These are phyloP conservation scores for Erebia palarica DNA, from an alignment of 2,888 invertebrate genomes.

Conservation along the genomic window DNA sequence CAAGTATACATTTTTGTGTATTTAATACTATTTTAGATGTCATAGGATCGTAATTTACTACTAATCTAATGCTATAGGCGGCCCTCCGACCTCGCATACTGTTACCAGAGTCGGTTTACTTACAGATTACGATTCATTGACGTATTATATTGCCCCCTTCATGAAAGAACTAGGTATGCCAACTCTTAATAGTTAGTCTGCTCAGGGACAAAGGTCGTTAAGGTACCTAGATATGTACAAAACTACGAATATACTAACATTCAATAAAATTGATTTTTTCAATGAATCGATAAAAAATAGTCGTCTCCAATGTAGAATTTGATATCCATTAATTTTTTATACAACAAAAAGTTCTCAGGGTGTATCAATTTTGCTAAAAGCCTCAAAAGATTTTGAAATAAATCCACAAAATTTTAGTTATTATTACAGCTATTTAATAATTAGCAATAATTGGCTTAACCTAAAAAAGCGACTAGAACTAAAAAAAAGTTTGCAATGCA, in stretches of 20 bases:
- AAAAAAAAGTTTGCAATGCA: conserved; percentile 63
- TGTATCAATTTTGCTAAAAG: conserved; percentile 10
- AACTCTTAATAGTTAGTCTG: neutral
- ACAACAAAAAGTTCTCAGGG: too few relatives aligned
- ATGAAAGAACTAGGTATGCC: neutral
- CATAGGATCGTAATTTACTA: conserved; percentile 41
- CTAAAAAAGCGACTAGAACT: conserved; percentile 77
- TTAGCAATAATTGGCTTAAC: conserved; percentile 53
- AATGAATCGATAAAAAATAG: too few relatives aligned
- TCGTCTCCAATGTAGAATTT: too few relatives aligned
- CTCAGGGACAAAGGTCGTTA: neutral
- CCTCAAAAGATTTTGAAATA: conserved; percentile 36
- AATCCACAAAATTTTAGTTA: conserved; percentile 30
- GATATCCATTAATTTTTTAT: too few relatives aligned
- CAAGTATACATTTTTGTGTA: conserved; percentile 42
- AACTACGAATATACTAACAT: neutral
- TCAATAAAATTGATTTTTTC: neutral
- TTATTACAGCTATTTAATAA: conserved; percentile 29
- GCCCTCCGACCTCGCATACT: conserved; percentile 67
- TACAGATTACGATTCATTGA: conserved; percentile 33
- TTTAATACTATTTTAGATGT: conserved; percentile 43
- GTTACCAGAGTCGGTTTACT: conserved; percentile 63
- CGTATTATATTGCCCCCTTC: conserved; percentile 15
- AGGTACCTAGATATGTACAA: neutral
- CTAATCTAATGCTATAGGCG: conserved; percentile 76